These are phyloP conservation scores for Sepiola atlantica DNA, from an alignment of 2,888 invertebrate species.

Conservation along the genomic window DNA sequence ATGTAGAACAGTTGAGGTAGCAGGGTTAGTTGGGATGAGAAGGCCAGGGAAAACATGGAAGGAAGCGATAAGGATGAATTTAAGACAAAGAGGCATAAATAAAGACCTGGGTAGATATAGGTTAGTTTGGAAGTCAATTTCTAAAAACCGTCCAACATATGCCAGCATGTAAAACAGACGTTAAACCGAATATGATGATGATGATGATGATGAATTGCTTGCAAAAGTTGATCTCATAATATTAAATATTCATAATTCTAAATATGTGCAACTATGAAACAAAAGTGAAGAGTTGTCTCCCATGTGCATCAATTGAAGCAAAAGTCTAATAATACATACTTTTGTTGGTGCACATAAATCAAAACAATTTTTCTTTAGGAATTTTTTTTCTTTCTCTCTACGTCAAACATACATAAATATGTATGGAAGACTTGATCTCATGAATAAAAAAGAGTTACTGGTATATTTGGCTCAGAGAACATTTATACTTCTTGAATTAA, in stretches of 20 bases:
- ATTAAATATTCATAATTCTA: slow-evolving; percentile 1
- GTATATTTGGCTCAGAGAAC: background rate
- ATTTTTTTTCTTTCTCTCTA: background rate
- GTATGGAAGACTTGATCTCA: background rate
- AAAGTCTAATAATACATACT: background rate
- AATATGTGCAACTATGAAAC: background rate
- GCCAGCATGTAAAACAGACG: too few species aligned
- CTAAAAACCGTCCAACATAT: too few species aligned
- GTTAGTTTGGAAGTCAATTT: too few species aligned
- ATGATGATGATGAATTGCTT: background rate
- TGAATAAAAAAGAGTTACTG: background rate
- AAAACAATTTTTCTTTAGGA: background rate
- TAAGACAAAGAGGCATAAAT: too few species aligned
- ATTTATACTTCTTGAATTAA: background rate
- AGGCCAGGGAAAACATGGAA: too few species aligned
- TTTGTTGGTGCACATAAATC: background rate
- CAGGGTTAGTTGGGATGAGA: too few species aligned
- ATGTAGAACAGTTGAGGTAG: too few species aligned
- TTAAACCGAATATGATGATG: background rate
- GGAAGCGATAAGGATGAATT: too few species aligned
- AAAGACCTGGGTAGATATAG: too few species aligned
- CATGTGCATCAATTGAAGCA: background rate
- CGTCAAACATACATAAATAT: background rate
- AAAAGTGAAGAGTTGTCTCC: background rate
- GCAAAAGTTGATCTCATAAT: background rate